Evolutionary conservation across 2,797 vertebrate genomes (phyloP).

Genomic region (Calcarius lapponicus): DNA sequence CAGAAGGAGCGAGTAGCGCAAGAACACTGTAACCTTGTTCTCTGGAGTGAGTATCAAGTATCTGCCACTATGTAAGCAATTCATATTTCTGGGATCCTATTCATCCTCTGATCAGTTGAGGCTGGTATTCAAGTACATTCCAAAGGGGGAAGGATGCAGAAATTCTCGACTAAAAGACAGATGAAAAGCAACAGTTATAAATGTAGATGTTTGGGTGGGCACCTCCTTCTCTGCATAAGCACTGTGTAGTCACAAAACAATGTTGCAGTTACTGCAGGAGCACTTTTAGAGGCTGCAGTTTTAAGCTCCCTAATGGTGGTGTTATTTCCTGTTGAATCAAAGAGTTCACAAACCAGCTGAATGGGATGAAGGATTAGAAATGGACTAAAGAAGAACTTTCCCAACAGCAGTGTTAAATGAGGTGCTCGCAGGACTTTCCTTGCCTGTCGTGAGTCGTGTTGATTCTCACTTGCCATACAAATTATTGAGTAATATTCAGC

Average conservation of each 20-base stretch:
- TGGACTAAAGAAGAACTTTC: neutral
- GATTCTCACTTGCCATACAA: neutral
- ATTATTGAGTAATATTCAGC: neutral
- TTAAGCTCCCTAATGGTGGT: neutral
- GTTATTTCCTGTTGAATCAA: neutral
- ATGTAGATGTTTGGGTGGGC: neutral
- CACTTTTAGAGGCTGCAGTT: neutral
- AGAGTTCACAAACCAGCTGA: neutral
- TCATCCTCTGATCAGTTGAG: neutral
- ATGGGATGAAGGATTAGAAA: neutral
- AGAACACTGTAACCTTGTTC: conserved; percentile 47
- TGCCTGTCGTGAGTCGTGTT: neutral
- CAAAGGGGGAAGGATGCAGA: neutral
- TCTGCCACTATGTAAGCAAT: conserved; percentile 8
- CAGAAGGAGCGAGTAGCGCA: neutral
- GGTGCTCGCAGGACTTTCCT: neutral
- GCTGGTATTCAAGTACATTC: neutral
- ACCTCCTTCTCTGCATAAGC: neutral
- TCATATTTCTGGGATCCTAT: conserved; percentile 23
- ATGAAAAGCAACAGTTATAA: neutral
- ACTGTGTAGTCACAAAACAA: accelerated
- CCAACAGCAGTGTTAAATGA: neutral
- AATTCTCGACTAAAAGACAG: neutral
- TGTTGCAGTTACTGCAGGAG: neutral
- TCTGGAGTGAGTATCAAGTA: conserved; percentile 26